Evolutionary conservation across 2,113 vertebrate genomes (phyloP).

Genomic region (Sapayoa aenigma): DNA sequence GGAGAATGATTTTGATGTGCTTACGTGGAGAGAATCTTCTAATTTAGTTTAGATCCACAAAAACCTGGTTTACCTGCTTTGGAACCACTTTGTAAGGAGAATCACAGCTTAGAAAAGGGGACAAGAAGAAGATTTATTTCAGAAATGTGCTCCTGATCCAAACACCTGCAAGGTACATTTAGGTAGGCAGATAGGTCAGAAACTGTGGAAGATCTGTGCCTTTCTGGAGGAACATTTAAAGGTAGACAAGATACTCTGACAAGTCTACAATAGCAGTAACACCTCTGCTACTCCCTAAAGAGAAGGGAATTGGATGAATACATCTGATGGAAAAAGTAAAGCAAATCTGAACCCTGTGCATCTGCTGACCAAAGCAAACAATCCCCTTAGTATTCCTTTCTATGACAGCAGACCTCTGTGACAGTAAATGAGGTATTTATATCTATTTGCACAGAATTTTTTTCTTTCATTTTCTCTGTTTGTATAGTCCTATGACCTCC

Average conservation of each 20-base stretch:
- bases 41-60: background rate
- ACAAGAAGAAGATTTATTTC: background rate
- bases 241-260: background rate
- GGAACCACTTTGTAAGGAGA: background rate
- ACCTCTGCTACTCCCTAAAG: background rate
- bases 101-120: background rate
- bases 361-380: constrained; percentile 18
- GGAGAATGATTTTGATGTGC: background rate
- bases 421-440: constrained; percentile 45
- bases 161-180: background rate
- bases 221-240: background rate
- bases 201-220: background rate
- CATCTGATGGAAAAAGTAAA: background rate
- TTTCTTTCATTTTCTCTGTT: constrained; percentile 68
- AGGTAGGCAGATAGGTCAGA: background rate
- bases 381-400: constrained; percentile 19
- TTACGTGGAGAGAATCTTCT: accelerated
- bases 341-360: background rate
- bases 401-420: constrained; percentile 50
- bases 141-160: background rate
- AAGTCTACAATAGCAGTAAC: background rate
- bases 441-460: constrained; percentile 37
- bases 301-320: background rate
- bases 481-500: constrained; percentile 49
- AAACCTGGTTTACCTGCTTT: background rate